Evolutionary conservation across 2,113 vertebrate species (phyloP), one percentile per base, ranked within the genome.

Genomic region (Salvelinus sp.): DNA sequence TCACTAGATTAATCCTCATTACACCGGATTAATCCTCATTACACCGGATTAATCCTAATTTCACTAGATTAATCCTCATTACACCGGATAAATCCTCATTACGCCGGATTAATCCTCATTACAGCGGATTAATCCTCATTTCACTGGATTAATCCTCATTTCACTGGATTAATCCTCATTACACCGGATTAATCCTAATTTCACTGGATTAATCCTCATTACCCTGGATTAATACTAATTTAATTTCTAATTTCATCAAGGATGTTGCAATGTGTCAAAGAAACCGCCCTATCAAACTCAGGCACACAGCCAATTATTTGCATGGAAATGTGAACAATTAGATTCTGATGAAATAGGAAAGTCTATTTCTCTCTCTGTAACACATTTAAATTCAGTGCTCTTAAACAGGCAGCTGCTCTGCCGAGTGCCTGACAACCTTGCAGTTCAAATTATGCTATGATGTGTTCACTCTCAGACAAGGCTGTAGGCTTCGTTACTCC

Each of bases 361-460:
- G 72, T 27, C 63, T 58, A 44, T 33, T 3, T 16, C 3, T 54
- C 50, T 25, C 68, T 64, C 44, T 33, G 13, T 33, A 57, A 12
- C 68, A 30, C 69, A 70, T 80, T 74, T 69, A 70, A 77, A 80
- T 74, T 27, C 76, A 64, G 16, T 54, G 33, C 48, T 73, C 65
- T 65, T n/a, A 47, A 58, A 66, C 67, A 62, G 65, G 73, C 22
- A 73, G 74, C 73, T 73, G 69, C 70, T 67, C 70, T 65, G 60
- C 48, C 9, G 3, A 50, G 13, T 13, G 48, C 65, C 75, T 68
- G 69, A 73, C 75, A 63, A 28, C 77, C 28, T 67, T 58, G 14
- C 16, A 27, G 57, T 76, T 71, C 75, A 80, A 80, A 75, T 76
- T 72, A 77, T 75, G 75, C 68, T 62, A 38, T 74, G 73, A 77